Percentiles rank a stretch among this genome's conserved stretches.
These are phyloP conservation scores for Dermatemys mawii DNA, from an alignment of 2,113 vertebrate species.

Conservation along the genomic window DNA sequence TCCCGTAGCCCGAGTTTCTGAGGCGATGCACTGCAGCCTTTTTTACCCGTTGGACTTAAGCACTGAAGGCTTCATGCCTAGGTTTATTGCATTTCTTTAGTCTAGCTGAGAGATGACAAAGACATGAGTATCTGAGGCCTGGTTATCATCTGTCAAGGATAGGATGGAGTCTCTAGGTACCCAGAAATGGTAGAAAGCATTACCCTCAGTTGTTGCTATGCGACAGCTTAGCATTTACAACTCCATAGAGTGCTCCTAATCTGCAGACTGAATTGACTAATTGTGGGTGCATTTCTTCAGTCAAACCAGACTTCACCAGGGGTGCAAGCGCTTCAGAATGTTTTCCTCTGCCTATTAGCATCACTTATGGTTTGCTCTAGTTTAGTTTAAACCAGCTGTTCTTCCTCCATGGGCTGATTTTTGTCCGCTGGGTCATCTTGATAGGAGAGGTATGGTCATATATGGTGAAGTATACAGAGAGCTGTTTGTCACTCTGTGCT, in stretches of 20 bases:
- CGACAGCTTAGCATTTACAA: neutral
- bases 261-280: neutral
- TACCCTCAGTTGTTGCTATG: neutral
- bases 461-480: neutral
- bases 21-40: neutral
- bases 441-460: neutral
- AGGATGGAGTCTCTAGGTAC: neutral
- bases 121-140: neutral
- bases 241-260: neutral
- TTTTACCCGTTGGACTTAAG: neutral
- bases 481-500: neutral
- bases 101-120: neutral
- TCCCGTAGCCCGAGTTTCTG: neutral
- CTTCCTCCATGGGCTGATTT: neutral
- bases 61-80: neutral
- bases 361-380: neutral
- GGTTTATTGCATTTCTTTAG: neutral
- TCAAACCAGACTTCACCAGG: neutral
- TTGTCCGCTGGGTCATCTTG: neutral
- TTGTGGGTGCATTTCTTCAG: neutral
- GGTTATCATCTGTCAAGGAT: neutral
- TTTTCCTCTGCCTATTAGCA: neutral
- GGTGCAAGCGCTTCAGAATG: neutral
- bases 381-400: rapidly evolving
- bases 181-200: neutral